Evolutionary conservation across 1,140 invertebrate species (phyloP).

Genomic region (Ips nitidus): DNA sequence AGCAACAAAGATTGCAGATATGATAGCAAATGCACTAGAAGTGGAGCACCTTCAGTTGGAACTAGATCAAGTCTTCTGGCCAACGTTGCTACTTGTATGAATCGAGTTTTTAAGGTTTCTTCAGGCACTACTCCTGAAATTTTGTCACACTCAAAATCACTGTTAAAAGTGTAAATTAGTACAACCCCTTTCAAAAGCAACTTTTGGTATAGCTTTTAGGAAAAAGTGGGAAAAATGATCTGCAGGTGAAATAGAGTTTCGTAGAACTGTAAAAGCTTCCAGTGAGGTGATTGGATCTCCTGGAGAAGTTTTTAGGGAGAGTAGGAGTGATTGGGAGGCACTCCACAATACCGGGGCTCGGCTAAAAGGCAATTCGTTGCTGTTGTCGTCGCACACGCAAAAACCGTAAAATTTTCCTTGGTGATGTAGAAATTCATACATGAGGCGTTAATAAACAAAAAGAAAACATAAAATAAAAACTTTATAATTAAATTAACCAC

Average conservation of each 20-base stretch:
- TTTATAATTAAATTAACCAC: too few species aligned
- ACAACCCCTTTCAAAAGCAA: constrained; percentile 67
- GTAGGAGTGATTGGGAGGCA: constrained; percentile 81
- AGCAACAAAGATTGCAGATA: constrained; percentile 80
- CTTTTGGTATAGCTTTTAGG: constrained; percentile 72
- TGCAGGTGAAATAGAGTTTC: constrained; percentile 61
- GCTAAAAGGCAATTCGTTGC: constrained; percentile 59
- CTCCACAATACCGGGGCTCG: constrained; percentile 88
- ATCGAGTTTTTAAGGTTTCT: constrained; percentile 79
- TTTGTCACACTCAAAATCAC: too few species aligned
- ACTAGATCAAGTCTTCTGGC: constrained; percentile 78
- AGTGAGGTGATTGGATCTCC: constrained; percentile 63
- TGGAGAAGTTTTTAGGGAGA: constrained; percentile 66
- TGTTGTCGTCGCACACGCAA: neutral
- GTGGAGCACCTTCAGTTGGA: constrained; percentile 71
- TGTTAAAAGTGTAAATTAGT: neutral
- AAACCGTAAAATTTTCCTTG: constrained; percentile 18
- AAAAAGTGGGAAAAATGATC: constrained; percentile 73
- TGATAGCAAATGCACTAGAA: constrained; percentile 83
- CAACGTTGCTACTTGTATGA: constrained; percentile 73
- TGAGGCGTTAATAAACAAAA: neutral
- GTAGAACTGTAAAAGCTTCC: constrained; percentile 70
- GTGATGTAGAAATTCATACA: constrained; percentile 19
- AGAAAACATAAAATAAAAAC: too few species aligned
- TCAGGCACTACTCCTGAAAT: constrained; percentile 74